These are phyloP conservation scores for Meiosimyza platycephala DNA, from an alignment of 2,888 invertebrate species.

Conservation along the genomic window DNA sequence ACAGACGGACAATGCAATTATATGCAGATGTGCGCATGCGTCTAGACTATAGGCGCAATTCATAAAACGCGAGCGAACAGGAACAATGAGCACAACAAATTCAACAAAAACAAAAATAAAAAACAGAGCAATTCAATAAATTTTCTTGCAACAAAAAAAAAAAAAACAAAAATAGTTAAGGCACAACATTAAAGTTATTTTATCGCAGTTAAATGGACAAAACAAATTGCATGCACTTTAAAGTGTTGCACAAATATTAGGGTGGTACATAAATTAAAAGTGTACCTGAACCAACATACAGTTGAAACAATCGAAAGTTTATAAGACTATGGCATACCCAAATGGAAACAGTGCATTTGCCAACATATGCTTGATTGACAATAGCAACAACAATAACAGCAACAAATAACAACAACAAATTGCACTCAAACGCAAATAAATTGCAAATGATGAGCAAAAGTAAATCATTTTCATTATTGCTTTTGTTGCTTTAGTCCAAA, in stretches of 20 bases:
- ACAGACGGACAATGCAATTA: constrained; percentile 27
- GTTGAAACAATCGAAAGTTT: no score
- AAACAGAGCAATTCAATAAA: constrained; percentile 16
- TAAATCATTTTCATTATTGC: no score
- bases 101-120: neutral
- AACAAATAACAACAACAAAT: constrained; percentile 4
- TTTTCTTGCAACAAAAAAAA: neutral
- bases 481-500: no score
- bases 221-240: constrained; percentile 26
- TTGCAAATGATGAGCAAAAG: neutral
- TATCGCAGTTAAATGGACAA: constrained; percentile 22
- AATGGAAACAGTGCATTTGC: neutral
- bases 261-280: no score
- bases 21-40: constrained; percentile 37
- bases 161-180: neutral
- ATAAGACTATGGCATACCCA: no score
- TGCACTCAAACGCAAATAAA: constrained; percentile 4
- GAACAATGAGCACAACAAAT: neutral
- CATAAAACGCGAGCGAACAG: neutral
- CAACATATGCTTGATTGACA: constrained; percentile 24
- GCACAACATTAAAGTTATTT: constrained; percentile 14
- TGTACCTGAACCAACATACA: no score
- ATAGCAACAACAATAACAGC: neutral
- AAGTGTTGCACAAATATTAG: neutral
- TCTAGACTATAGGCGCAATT: constrained; percentile 21